Base-by-base conservation (phyloP, 92 coral and sea anemone species). In the Hydrozoanthus gracilis region DNA sequence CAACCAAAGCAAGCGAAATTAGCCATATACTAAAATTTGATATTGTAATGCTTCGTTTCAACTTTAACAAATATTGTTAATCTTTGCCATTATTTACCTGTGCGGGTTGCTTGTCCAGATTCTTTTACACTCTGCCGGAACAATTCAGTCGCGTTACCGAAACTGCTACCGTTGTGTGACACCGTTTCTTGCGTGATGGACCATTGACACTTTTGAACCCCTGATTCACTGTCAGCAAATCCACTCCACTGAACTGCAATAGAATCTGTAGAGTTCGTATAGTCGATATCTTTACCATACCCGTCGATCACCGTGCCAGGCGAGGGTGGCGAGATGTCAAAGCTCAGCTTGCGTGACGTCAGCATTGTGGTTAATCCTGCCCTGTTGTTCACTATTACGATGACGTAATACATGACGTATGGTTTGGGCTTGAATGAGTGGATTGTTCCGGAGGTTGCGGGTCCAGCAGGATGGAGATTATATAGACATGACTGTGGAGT, bases 291-390 rank as follows among this genome's bases (percentile, higher is more conserved):
- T 1, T 79, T 86, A 60, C 84, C 87, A 44, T 68, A 17, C 16
- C 97, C 95, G 46, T 96, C 99, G n/a, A 91, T 90, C 12, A 96
- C 97, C 18, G 77, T 73, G 16, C 99, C 99, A 13, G 70, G 83
- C 76, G 65, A 52, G 49, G 72, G 73, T 10, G 65, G 66, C 46
- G 86, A 56, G 54, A 45, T 67, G 48, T 76, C 82, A 70, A 54
- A 84, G 72, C 87, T 86, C 51, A 60, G 27, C 78, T 47, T 88
- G 85, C 55, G 73, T 50, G 76, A 83, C 85, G 82, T 88, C 55
- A 52, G 48, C 13, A 68, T 80, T 55, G 62, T 73, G 54, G 52
- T 73, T 5, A 69, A 51, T 7, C 78, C 87, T 4, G 77, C 87
- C 3, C 55, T 18, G 51, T 83, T 69, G 48, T 55, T 54, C 35